These are phyloP conservation scores for Ferdinandea cuprea DNA, from an alignment of 2,888 invertebrate genomes.

Conservation along the genomic window DNA sequence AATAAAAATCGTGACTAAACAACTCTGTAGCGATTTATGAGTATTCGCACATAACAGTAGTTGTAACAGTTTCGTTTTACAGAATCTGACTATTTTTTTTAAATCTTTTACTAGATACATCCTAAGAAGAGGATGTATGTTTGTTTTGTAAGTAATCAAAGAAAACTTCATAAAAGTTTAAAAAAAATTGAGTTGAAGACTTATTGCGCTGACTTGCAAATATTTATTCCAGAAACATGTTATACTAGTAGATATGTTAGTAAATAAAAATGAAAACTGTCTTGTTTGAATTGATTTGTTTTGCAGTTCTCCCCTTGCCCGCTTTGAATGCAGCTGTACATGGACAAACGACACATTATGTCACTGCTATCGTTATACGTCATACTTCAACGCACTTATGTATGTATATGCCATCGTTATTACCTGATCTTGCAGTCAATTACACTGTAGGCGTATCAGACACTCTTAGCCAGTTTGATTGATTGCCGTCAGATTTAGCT, in stretches of 20 bases:
- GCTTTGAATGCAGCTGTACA: not conserved
- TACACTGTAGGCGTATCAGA: slow-evolving; percentile 19
- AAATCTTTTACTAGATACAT: not conserved
- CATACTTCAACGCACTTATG: slow-evolving; percentile 24
- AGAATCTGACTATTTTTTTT: too few species aligned
- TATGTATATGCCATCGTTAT: not conserved
- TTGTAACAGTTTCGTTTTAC: too few species aligned
- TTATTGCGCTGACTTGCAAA: too few species aligned
- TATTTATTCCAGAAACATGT: too few species aligned
- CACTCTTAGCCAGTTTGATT: slow-evolving; percentile 34
- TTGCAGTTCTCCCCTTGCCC: slow-evolving; percentile 2
- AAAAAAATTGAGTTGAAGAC: not conserved
- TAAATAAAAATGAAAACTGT: not conserved
- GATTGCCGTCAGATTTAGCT: slow-evolving; percentile 28
- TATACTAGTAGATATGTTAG: too few species aligned
- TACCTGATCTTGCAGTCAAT: slow-evolving; percentile 10
- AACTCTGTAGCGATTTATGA: too few species aligned
- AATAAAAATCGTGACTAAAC: too few species aligned
- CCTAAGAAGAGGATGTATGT: not conserved
- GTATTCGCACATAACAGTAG: too few species aligned
- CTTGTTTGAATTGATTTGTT: too few species aligned
- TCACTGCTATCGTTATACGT: not conserved
- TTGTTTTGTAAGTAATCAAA: not conserved
- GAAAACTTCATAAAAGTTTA: not conserved
- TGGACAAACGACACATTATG: slow-evolving; percentile 15